Percentiles rank a stretch among this genome's conserved stretches.
Conservation (phyloP, 1,140 invertebrate genomes). For the Bursaphelenchus mucronatus region DNA sequence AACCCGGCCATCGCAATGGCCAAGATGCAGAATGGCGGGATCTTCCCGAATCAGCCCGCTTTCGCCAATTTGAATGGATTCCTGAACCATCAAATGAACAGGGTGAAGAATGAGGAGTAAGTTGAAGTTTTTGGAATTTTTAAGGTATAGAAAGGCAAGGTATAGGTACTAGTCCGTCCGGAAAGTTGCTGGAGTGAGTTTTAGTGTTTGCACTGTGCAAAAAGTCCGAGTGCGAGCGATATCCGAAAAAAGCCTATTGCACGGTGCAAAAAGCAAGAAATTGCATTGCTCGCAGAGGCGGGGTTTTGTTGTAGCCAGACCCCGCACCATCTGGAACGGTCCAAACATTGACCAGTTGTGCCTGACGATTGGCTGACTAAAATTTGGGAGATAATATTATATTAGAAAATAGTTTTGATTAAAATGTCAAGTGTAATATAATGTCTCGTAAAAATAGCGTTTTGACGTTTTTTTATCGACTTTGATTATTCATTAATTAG, state of each 20-base stretch:
- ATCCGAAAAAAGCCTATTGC: too few species aligned
- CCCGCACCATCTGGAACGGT: slow-evolving; percentile 46
- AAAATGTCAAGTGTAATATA: slow-evolving; percentile 4
- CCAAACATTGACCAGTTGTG: slow-evolving; percentile 28
- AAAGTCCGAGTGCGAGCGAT: too few species aligned
- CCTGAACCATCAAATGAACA: slow-evolving; percentile 13
- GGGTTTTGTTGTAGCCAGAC: slow-evolving; percentile 45
- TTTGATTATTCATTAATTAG: slow-evolving; percentile 7
- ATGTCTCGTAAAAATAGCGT: slow-evolving; percentile 15
- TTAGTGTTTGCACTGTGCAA: too few species aligned
- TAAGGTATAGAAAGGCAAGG: background rate
- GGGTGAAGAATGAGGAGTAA: slow-evolving; percentile 4
- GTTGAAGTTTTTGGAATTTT: slow-evolving; percentile 9
- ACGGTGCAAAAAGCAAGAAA: too few species aligned
- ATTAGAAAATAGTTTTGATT: background rate
- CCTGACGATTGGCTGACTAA: slow-evolving; percentile 5
- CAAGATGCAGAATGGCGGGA: background rate
- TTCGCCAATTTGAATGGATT: slow-evolving; percentile 20
- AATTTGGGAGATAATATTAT: background rate
- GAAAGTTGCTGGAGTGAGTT: too few species aligned
- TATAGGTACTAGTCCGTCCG: too few species aligned
- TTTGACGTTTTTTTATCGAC: background rate
- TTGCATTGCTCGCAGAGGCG: slow-evolving; percentile 42
- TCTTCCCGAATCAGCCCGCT: slow-evolving; percentile 9
- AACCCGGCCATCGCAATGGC: slow-evolving; percentile 2